These are phyloP conservation scores for Psilopogon haemacephalus DNA, from an alignment of 2,113 vertebrate species.

Conservation along the genomic window DNA sequence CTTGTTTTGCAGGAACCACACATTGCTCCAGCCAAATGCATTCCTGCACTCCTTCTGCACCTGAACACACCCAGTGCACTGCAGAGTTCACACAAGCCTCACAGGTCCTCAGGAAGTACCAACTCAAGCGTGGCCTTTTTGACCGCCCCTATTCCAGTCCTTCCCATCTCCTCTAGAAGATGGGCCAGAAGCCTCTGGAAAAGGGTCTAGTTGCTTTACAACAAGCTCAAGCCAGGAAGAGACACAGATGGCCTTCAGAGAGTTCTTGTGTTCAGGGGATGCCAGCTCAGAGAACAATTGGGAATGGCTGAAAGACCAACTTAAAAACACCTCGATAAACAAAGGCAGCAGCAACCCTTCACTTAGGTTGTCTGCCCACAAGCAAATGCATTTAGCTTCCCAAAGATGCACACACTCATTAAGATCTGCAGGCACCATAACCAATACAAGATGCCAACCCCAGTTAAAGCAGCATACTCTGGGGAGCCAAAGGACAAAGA, in stretches of 20 bases:
- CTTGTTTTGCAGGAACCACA: background rate
- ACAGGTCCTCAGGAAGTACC: background rate
- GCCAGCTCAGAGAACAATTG: slow-evolving; percentile 35
- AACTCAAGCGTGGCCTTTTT: background rate
- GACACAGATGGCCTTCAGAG: slow-evolving; percentile 15
- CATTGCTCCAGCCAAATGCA: background rate
- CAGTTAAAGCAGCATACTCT: background rate
- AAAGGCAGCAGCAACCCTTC: slow-evolving; percentile 7
- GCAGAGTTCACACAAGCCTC: background rate
- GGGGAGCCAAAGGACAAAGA: background rate
- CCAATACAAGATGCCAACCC: background rate
- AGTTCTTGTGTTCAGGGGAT: slow-evolving; percentile 7
- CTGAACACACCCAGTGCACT: background rate
- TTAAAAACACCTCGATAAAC: slow-evolving; percentile 39
- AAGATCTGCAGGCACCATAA: slow-evolving; percentile 11
- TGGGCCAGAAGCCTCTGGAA: slow-evolving; percentile 15
- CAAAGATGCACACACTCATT: slow-evolving; percentile 6
- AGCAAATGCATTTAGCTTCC: background rate
- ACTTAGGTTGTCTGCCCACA: background rate
- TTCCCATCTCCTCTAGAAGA: background rate
- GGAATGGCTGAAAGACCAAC: slow-evolving; percentile 3
- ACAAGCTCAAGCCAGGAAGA: background rate
- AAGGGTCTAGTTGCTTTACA: slow-evolving; percentile 6
- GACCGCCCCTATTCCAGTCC: background rate
- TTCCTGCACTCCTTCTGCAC: background rate